phyloP scores from a whole-genome alignment of 2,888 invertebrate species.

The Acanthosepion lycidas region DNA sequence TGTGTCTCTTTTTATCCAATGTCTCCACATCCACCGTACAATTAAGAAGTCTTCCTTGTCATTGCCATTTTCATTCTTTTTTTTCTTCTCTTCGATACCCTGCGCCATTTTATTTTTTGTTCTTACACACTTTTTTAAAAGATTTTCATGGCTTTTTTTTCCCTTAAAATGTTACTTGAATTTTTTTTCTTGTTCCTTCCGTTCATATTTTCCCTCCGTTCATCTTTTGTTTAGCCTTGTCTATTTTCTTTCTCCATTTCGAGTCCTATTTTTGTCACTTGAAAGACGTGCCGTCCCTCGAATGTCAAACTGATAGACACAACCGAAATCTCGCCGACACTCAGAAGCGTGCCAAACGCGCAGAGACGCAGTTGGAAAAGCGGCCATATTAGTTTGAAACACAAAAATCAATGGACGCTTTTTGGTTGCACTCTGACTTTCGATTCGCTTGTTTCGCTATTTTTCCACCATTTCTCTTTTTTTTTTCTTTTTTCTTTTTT shows the following conservation, averaged over 20 bases:
- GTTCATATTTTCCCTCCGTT: not conserved
- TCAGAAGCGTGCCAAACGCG: not conserved
- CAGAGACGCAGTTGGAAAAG: not conserved
- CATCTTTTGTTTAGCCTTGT: conserved; percentile 33
- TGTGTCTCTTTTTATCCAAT: no score
- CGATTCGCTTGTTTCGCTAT: not conserved
- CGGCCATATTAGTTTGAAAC: not conserved
- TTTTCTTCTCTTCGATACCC: not conserved
- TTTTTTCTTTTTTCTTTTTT: not conserved
- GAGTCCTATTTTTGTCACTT: not conserved
- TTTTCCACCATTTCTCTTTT: not conserved
- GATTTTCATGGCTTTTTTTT: not conserved
- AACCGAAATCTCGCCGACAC: conserved; percentile 33
- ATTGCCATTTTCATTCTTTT: not conserved
- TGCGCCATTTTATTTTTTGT: not conserved
- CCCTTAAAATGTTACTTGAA: not conserved
- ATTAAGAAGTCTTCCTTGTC: not conserved
- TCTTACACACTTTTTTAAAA: not conserved
- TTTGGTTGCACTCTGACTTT: not conserved
- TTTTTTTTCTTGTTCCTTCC: not conserved
- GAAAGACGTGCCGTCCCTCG: conserved; percentile 9
- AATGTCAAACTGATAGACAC: conserved; percentile 21
- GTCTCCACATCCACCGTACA: not conserved
- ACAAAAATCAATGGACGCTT: not conserved
- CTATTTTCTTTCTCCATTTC: conserved; percentile 33